Conservation (phyloP, 2,888 invertebrate genomes). For the Acrobasis suavella region DNA sequence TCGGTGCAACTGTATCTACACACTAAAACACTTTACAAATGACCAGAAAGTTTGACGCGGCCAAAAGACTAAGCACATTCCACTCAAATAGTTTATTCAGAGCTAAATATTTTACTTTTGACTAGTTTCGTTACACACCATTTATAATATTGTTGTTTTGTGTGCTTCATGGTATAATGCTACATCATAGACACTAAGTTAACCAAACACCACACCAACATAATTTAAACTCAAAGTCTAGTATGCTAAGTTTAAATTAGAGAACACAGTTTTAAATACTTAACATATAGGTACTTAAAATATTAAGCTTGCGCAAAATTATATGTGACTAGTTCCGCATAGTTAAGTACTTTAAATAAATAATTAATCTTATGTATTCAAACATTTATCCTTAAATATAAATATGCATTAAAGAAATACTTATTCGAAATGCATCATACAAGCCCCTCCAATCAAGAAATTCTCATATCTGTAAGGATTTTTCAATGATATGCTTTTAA, state of each 20-base stretch:
- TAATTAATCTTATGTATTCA: conserved; percentile 74
- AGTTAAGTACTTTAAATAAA: conserved; percentile 82
- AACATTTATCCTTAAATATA: conserved; percentile 78
- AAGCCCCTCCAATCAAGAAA: conserved; percentile 63
- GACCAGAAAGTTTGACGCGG: conserved; percentile 41
- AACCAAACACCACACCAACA: conserved; percentile 81
- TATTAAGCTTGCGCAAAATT: conserved; percentile 81
- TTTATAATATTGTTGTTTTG: conserved; percentile 58
- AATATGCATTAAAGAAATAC: conserved; percentile 60
- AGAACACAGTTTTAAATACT: conserved; percentile 79
- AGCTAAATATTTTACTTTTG: conserved; percentile 69
- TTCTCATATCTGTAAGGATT: conserved; percentile 55
- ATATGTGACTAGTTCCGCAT: conserved; percentile 83
- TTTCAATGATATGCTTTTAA: conserved; percentile 76
- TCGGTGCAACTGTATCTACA: neutral
- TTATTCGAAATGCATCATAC: conserved; percentile 73
- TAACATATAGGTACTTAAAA: conserved; percentile 68
- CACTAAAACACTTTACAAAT: conserved; percentile 2
- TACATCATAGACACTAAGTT: conserved; percentile 54
- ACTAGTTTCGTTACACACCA: conserved; percentile 77
- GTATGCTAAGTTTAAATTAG: conserved; percentile 75
- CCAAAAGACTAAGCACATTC: conserved; percentile 48
- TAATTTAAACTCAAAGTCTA: conserved; percentile 75
- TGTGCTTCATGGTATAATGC: conserved; percentile 57
- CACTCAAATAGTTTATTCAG: conserved; percentile 46